Conservation (phyloP, 2,797 vertebrate genomes). For the Gymnopithys bicolor region DNA sequence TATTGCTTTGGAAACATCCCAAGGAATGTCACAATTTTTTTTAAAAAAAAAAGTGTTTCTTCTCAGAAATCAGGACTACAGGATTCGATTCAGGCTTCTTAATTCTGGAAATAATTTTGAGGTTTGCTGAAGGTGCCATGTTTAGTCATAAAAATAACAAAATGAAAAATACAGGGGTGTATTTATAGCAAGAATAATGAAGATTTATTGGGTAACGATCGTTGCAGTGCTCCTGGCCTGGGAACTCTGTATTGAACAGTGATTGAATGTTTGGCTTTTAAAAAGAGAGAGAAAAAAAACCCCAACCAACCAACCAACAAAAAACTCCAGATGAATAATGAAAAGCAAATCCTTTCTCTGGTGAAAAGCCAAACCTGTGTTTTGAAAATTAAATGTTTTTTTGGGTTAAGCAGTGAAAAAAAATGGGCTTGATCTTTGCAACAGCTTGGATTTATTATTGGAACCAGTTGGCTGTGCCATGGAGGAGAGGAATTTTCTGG, state of each 20-base stretch:
- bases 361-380: slow-evolving; percentile 42
- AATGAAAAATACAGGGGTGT: slow-evolving; percentile 17
- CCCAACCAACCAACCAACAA: not conserved
- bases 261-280: slow-evolving; percentile 32
- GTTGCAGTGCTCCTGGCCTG: not conserved
- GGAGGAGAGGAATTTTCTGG: slow-evolving; percentile 37
- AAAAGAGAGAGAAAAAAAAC: not conserved
- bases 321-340: slow-evolving; percentile 5
- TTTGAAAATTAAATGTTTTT: slow-evolving; percentile 26
- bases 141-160: slow-evolving; percentile 31
- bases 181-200: slow-evolving; percentile 36
- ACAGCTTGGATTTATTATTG: slow-evolving; percentile 50
- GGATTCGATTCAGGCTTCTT: not conserved
- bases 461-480: slow-evolving; percentile 44
- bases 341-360: slow-evolving; percentile 10
- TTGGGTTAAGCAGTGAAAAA: slow-evolving; percentile 14
- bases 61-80: not conserved
- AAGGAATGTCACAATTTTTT: not conserved
- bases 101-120: not conserved
- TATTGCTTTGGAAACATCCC: not conserved
- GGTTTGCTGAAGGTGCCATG: slow-evolving; percentile 7
- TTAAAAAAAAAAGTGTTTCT: not conserved
- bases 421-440: slow-evolving; percentile 38
- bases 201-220: not conserved
- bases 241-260: not conserved